Evolutionary conservation across 2,797 vertebrate species (phyloP), one percentile per base, ranked within the genome.

Genomic region (Alosa sapidissima): DNA sequence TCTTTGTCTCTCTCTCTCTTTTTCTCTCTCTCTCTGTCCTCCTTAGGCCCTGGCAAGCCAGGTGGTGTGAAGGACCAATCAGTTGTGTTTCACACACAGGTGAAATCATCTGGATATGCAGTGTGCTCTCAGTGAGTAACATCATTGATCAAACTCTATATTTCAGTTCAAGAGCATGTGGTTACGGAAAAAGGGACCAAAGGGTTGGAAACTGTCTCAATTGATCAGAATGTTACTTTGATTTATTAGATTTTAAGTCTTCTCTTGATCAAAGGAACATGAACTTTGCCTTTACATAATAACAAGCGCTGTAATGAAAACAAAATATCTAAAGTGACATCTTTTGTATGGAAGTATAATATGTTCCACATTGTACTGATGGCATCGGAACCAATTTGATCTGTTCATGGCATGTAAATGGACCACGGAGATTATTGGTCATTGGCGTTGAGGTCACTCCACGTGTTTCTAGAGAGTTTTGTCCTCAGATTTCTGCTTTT

Each of bases 61-160:
- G 92, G 82, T 55, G 55, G 1, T 4, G 14, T 95, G 85, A 95
- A 93, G 90, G 94, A 98, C 85, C 94, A 94, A 47, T 93, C 96
- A 0, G 47, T 98, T 87, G 96, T 98, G 90, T 98, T 97, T 92
- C 96, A 96, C 87, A 91, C 91, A 2, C 95, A 94, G 88, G 95
- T 98, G 82, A 96, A 94, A 85, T 98, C 97, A 14, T 99, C 97
- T 49, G 97, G 97, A 82, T 99, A 98, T 82, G 90, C 90, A 21
- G 85, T 88, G 6, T 88, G 92, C 81, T 96, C 96, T n/a, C 93
- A 84, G 98, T 98, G 90, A 91, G 95, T 94, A 24, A 87, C 36
- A 58, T 48, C 13, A 1, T 86, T 75, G 16, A 47, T 85, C 84
- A 85, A 47, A 54, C 51, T 82, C 10, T 49, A 10, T 82, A 87